phyloP scores from a whole-genome alignment of 2,797 vertebrate genomes.

The Falco novaeseelandiae region DNA sequence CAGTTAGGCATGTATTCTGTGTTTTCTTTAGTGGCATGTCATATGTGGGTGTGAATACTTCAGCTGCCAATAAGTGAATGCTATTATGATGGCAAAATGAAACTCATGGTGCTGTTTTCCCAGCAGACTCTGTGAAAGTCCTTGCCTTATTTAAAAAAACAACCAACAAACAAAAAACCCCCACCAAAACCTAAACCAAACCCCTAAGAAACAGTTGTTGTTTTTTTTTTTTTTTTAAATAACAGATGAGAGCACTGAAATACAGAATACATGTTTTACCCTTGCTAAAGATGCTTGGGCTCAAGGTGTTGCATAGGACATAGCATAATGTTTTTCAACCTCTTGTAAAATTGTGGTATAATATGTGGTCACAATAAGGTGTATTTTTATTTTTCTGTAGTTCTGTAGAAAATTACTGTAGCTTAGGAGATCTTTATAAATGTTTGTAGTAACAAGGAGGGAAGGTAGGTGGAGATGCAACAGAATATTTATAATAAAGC shows the following conservation, averaged over 20 bases:
- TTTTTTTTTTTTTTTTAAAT: no score
- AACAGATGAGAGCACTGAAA: not conserved
- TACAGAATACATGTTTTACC: not conserved
- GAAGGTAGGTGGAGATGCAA: not conserved
- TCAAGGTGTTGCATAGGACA: not conserved
- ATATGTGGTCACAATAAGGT: not conserved
- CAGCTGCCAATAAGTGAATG: conserved; percentile 16
- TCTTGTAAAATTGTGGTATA: not conserved
- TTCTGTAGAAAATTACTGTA: not conserved
- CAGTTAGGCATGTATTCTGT: not conserved
- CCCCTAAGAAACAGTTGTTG: not conserved
- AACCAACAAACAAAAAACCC: not conserved
- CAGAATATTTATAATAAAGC: not conserved
- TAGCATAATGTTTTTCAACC: not conserved
- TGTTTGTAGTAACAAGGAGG: not conserved
- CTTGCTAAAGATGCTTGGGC: not conserved
- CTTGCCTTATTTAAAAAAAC: not conserved
- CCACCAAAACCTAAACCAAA: not conserved
- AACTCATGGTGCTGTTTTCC: not conserved
- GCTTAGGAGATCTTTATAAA: not conserved
- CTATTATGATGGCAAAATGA: conserved; percentile 20
- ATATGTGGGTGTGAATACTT: conserved; percentile 27
- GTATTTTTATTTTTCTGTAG: not conserved
- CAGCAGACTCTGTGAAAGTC: not conserved
- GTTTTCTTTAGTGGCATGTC: conserved; percentile 20